Evolutionary conservation across 2,797 vertebrate species (phyloP).

Genomic region (Paedocypris micromegethes): DNA sequence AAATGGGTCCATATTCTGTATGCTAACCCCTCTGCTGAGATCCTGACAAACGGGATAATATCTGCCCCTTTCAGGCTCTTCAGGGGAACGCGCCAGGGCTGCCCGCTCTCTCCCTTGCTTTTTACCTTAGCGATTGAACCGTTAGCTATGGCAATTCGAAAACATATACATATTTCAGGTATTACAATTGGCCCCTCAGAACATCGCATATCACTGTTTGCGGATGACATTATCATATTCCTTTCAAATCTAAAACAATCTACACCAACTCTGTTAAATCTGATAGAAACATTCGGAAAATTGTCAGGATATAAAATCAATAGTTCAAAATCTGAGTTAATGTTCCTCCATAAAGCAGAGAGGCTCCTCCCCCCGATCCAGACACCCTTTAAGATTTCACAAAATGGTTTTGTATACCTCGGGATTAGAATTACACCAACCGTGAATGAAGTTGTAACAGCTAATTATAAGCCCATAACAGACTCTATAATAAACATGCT

Average conservation of each 20-base stretch:
- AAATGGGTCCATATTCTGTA: constrained; percentile 3
- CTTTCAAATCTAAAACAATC: not conserved
- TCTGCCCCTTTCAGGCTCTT: not conserved
- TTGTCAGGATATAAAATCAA: not conserved
- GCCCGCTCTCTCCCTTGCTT: not conserved
- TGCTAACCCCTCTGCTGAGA: not conserved
- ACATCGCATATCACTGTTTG: not conserved
- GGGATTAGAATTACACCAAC: not conserved
- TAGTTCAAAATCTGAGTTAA: not conserved
- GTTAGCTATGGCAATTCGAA: constrained; percentile 3
- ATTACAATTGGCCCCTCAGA: not conserved
- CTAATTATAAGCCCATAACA: not conserved
- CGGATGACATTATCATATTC: constrained; percentile 2
- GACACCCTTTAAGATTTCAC: not conserved
- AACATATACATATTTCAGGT: not conserved
- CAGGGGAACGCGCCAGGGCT: not conserved
- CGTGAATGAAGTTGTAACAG: not conserved
- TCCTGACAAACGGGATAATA: not conserved
- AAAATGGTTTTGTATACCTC: not conserved
- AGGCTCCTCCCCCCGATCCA: not conserved
- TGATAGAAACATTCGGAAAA: not conserved
- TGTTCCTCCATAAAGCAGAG: constrained; percentile 1
- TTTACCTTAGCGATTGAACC: not conserved
- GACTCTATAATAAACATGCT: not conserved
- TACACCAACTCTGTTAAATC: not conserved